Evolutionary conservation across 2,797 vertebrate genomes (phyloP).

Genomic region (Gymnoscopelus braueri): DNA sequence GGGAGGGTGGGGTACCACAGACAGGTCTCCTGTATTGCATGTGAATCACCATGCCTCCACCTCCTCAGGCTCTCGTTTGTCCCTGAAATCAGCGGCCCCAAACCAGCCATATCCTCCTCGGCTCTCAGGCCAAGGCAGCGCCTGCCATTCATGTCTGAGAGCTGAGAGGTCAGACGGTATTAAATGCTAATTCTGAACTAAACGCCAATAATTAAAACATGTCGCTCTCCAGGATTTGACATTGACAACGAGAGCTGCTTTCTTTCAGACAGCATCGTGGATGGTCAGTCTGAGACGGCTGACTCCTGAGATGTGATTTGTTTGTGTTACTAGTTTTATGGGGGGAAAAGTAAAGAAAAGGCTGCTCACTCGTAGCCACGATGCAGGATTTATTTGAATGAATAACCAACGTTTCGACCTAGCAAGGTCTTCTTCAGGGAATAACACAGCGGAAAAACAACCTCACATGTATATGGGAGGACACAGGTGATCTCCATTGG

Average conservation of each 20-base stretch:
- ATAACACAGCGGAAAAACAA: too few relatives aligned
- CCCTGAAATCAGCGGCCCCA: conserved; percentile 62
- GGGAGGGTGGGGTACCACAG: conserved; percentile 74
- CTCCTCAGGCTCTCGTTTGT: conserved; percentile 61
- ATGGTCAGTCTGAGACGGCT: conserved; percentile 38
- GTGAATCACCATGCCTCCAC: conserved; percentile 80
- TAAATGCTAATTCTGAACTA: conserved; percentile 67
- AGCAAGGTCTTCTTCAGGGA: too few relatives aligned
- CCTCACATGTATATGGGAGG: too few relatives aligned
- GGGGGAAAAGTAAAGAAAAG: too few relatives aligned
- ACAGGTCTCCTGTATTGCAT: conserved; percentile 85
- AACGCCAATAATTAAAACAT: conserved; percentile 71
- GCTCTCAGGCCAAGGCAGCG: conserved; percentile 21
- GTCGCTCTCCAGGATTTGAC: conserved; percentile 44
- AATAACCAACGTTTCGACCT: too few relatives aligned
- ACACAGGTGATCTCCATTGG: too few relatives aligned
- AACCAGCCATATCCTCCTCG: conserved; percentile 59
- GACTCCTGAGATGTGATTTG: conserved; percentile 1
- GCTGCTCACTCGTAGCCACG: too few relatives aligned
- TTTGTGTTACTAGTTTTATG: neutral
- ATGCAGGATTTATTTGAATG: too few relatives aligned
- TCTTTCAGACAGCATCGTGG: conserved; percentile 42
- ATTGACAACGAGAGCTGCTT: conserved; percentile 32
- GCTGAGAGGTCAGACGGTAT: conserved; percentile 58
- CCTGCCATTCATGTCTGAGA: conserved; percentile 59